These are phyloP conservation scores for Chaetodon trifasciatus DNA, from an alignment of 2,797 vertebrate species.

Conservation along the genomic window DNA sequence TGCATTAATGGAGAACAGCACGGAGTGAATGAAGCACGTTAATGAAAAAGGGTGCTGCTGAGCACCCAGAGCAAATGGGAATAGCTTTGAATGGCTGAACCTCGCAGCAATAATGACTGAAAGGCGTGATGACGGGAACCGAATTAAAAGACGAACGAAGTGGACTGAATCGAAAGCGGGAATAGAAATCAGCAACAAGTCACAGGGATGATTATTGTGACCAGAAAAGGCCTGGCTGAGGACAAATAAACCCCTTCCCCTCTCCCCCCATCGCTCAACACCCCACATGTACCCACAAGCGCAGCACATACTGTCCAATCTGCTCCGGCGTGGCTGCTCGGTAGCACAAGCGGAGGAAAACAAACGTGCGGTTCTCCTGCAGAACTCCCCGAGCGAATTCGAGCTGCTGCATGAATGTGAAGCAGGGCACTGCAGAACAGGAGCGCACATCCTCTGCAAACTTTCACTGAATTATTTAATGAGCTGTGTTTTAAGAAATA, in stretches of 20 bases:
- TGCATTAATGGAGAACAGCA: slow-evolving; percentile 62
- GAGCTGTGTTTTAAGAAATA: slow-evolving; percentile 49
- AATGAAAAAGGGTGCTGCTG: slow-evolving; percentile 62
- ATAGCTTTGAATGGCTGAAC: slow-evolving; percentile 51
- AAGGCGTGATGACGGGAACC: slow-evolving; percentile 19
- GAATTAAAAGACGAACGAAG: slow-evolving; percentile 54
- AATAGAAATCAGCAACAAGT: slow-evolving; percentile 28
- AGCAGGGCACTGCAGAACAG: slow-evolving; percentile 59
- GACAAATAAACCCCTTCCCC: background rate
- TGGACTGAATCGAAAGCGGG: slow-evolving; percentile 29
- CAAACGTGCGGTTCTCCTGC: slow-evolving; percentile 41
- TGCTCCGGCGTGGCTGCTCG: slow-evolving; percentile 14
- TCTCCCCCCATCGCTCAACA: background rate
- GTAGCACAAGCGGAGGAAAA: slow-evolving; percentile 34
- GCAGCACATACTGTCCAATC: slow-evolving; percentile 28
- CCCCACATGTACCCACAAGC: background rate
- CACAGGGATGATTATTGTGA: slow-evolving; percentile 12
- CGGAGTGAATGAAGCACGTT: slow-evolving; percentile 59
- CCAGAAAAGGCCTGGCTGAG: background rate
- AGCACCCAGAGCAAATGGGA: slow-evolving; percentile 36
- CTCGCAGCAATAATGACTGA: slow-evolving; percentile 51
- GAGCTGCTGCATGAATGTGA: slow-evolving; percentile 57
- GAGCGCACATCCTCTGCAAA: slow-evolving; percentile 58
- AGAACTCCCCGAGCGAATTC: slow-evolving; percentile 38
- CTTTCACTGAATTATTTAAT: slow-evolving; percentile 74